These are phyloP conservation scores for Lasioglossum vierecki DNA, from an alignment of 2,888 invertebrate genomes.

Conservation along the genomic window DNA sequence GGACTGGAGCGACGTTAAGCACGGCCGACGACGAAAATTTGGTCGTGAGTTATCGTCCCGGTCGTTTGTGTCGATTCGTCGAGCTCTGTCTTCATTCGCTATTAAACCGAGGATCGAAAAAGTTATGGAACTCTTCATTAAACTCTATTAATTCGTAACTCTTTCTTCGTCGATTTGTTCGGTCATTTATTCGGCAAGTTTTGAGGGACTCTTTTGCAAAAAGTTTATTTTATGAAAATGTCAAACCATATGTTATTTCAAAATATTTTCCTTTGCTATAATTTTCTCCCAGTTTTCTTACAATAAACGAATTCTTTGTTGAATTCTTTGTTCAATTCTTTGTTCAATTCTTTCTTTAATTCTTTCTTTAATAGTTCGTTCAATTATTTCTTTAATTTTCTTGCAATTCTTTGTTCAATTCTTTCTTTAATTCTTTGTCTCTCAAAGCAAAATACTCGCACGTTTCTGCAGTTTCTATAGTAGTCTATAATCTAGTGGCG, in stretches of 20 bases:
- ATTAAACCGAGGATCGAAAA: conserved; percentile 21
- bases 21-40: conserved; percentile 39
- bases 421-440: no score
- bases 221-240: not conserved
- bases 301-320: no score
- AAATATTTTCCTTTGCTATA: not conserved
- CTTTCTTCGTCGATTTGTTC: not conserved
- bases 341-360: no score
- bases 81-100: not conserved
- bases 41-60: conserved; percentile 30
- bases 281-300: not conserved
- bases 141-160: not conserved
- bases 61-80: not conserved
- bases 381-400: no score
- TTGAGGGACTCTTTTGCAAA: not conserved
- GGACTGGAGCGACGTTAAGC: conserved; percentile 59
- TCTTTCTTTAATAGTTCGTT: no score
- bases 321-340: no score
- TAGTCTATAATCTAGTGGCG: no score
- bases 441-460: no score
- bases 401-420: no score
- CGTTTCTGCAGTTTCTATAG: no score
- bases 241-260: no score
- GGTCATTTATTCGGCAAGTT: not conserved
- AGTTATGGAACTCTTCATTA: not conserved